phyloP scores from a whole-genome alignment of 2,113 vertebrate genomes.

The Arizona elegans region DNA sequence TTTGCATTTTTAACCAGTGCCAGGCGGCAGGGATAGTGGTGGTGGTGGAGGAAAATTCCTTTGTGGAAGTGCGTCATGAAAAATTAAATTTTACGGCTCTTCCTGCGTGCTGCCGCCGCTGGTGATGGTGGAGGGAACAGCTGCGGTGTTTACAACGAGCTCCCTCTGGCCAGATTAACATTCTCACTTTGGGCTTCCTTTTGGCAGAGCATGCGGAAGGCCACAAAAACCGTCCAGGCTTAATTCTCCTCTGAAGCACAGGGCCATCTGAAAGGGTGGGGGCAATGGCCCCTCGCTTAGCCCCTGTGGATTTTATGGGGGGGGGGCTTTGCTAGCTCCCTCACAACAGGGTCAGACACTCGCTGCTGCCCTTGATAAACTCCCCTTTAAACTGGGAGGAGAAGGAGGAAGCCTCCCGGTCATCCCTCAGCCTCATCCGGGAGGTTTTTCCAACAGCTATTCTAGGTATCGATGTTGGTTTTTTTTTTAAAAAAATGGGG shows the following conservation, averaged over 20 bases:
- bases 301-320: background rate
- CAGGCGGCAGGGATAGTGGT: background rate
- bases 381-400: background rate
- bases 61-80: slow-evolving; percentile 16
- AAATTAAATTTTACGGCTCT: slow-evolving; percentile 6
- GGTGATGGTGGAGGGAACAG: background rate
- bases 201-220: background rate
- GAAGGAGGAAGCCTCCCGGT: background rate
- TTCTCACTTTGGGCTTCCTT: background rate
- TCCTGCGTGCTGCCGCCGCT: background rate
- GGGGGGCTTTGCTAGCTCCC: background rate
- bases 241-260: background rate
- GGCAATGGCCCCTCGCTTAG: too few relatives aligned
- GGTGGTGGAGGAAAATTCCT: slow-evolving; percentile 14
- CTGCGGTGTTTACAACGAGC: background rate
- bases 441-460: background rate
- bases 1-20: slow-evolving; percentile 52
- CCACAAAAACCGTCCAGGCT: background rate
- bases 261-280: background rate
- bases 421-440: background rate
- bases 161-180: slow-evolving; percentile 9
- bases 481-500: background rate
- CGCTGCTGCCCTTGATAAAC: background rate
- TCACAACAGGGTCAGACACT: background rate
- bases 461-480: background rate